phyloP scores from a whole-genome alignment of 2,797 vertebrate genomes.

The Gila robusta region DNA sequence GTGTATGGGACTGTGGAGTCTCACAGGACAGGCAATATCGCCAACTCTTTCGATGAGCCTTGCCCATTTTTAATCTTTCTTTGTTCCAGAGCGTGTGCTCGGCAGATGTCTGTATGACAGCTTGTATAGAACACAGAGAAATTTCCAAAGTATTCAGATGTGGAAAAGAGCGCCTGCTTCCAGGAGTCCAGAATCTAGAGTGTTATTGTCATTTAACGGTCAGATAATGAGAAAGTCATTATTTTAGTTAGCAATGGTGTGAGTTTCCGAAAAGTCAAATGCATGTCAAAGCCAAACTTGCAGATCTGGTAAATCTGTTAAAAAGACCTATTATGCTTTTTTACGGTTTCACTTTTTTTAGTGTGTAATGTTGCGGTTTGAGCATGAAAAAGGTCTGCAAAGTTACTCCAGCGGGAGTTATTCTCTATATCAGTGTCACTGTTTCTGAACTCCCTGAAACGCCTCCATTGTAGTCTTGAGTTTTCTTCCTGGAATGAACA shows the following conservation, averaged over 20 bases:
- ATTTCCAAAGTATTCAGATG: conserved; percentile 35
- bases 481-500: not conserved
- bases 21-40: not conserved
- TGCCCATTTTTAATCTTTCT: conserved; percentile 12
- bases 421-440: not conserved
- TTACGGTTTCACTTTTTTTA: not conserved
- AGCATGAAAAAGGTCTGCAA: not conserved
- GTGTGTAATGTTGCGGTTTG: not conserved
- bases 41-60: conserved; percentile 13
- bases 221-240: not conserved
- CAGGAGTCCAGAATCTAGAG: conserved; percentile 12
- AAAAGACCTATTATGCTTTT: not conserved
- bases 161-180: conserved; percentile 31
- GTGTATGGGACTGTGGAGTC: conserved; percentile 14
- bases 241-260: not conserved
- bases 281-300: not conserved
- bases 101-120: conserved; percentile 19
- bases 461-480: not conserved
- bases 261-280: not conserved
- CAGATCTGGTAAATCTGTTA: not conserved
- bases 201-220: not conserved
- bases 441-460: not conserved
- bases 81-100: conserved; percentile 34
- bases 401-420: not conserved
- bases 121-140: conserved; percentile 16